Evolutionary conservation across 1,140 invertebrate species (phyloP).

Genomic region (Meloidogyne chitwoodi): DNA sequence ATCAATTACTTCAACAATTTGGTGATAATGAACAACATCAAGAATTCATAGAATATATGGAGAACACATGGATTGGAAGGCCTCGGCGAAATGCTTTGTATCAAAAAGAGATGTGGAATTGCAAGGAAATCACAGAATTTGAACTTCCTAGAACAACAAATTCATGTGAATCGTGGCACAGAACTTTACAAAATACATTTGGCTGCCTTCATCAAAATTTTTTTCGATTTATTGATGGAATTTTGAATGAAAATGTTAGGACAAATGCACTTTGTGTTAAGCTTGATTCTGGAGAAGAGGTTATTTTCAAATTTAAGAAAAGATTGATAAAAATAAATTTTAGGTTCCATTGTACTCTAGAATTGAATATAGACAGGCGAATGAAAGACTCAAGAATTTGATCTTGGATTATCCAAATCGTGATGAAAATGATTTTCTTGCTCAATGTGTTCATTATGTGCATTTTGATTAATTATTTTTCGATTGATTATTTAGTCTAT

Average conservation of each 20-base stretch:
- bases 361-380: too few species aligned
- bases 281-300: neutral
- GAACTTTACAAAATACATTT: neutral
- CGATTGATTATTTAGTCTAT: too few species aligned
- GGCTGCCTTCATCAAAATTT: neutral
- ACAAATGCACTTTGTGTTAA: conserved; percentile 2
- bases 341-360: too few species aligned
- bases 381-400: too few species aligned
- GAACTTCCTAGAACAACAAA: neutral
- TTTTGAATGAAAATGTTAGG: neutral
- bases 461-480: too few species aligned
- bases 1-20: conserved; percentile 4
- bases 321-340: too few species aligned
- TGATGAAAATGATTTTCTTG: too few species aligned
- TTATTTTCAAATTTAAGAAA: too few species aligned
- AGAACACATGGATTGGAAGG: conserved; percentile 1
- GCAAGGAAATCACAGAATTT: neutral
- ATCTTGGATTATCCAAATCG: too few species aligned
- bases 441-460: too few species aligned
- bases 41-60: neutral
- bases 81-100: neutral
- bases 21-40: conserved; percentile 1
- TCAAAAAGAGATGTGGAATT: neutral
- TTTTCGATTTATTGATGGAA: neutral
- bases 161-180: neutral